A percentile compares a stretch with the other conserved stretches of the same genome.
These are phyloP conservation scores for Ormyrus nitidulus DNA, from an alignment of 2,888 invertebrate genomes.

Conservation along the genomic window DNA sequence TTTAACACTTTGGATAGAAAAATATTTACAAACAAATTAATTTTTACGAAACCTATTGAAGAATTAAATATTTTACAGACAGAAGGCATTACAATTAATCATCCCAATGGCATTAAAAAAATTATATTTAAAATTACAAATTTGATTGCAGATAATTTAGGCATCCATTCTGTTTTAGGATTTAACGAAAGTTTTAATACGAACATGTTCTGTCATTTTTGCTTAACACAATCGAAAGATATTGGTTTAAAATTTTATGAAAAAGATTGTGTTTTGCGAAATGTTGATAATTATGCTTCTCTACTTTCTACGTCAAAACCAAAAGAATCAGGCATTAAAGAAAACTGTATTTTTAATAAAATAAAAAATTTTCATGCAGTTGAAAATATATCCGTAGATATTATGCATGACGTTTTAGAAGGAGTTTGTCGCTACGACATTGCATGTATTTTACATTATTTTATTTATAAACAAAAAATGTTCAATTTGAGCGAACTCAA, in stretches of 20 bases:
- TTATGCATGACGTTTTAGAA: too few species aligned
- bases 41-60: constrained; percentile 56
- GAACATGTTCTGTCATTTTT: constrained; percentile 52
- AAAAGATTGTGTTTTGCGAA: constrained; percentile 9
- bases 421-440: too few species aligned
- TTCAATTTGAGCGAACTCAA: constrained; percentile 3
- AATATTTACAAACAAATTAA: constrained; percentile 49
- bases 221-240: constrained; percentile 14
- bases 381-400: too few species aligned
- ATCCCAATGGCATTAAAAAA: neutral
- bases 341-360: too few species aligned
- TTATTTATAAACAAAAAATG: too few species aligned
- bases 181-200: constrained; percentile 53
- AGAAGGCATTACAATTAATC: neutral
- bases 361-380: too few species aligned
- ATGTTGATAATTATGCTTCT: too few species aligned
- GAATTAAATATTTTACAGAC: constrained; percentile 40
- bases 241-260: neutral
- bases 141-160: constrained; percentile 43
- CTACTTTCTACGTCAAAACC: too few species aligned
- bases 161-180: constrained; percentile 50
- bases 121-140: constrained; percentile 18
- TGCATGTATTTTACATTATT: too few species aligned
- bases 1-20: constrained; percentile 58
- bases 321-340: too few species aligned